Evolutionary conservation across 1,140 invertebrate species (phyloP).

Genomic region (Diabrotica undecimpunctata): DNA sequence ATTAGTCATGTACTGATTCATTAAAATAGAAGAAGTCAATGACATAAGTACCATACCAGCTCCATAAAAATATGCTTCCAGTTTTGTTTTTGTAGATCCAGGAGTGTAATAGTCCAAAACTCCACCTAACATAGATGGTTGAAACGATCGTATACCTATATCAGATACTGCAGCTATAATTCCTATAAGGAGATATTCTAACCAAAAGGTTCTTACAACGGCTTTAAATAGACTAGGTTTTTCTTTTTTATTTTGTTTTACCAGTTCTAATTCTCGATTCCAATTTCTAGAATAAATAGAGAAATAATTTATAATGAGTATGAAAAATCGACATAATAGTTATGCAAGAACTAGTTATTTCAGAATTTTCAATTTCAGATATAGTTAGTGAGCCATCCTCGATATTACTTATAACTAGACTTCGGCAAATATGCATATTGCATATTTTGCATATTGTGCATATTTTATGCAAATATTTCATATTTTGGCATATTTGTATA

Average conservation of each 20-base stretch:
- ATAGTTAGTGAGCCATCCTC: background rate
- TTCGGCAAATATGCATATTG: too few species aligned
- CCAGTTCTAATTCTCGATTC: conserved; percentile 39
- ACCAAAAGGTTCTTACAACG: conserved; percentile 48
- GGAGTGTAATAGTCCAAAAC: conserved; percentile 53
- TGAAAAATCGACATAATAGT: background rate
- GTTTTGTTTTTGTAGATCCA: conserved; percentile 37
- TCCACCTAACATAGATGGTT: conserved; percentile 55
- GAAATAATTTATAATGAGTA: background rate
- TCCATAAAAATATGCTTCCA: conserved; percentile 57
- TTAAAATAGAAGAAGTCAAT: conserved; percentile 50
- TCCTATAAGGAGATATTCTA: conserved; percentile 42
- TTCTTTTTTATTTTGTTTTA: conserved; percentile 26
- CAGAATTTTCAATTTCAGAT: background rate
- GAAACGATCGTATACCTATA: conserved; percentile 38
- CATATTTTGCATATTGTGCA: too few species aligned
- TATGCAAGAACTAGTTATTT: too few species aligned
- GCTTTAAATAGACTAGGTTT: conserved; percentile 47
- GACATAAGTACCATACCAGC: conserved; percentile 56
- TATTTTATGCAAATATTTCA: too few species aligned
- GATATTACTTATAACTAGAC: background rate
- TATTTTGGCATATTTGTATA: too few species aligned
- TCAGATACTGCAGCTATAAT: conserved; percentile 38
- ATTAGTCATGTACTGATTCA: conserved; percentile 60
- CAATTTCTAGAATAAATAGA: conserved; percentile 8